A percentile compares a stretch with the other conserved stretches of the same genome.
phyloP scores from a whole-genome alignment of 2,888 invertebrate genomes.

The Imbricaverruca yamaguchii region DNA sequence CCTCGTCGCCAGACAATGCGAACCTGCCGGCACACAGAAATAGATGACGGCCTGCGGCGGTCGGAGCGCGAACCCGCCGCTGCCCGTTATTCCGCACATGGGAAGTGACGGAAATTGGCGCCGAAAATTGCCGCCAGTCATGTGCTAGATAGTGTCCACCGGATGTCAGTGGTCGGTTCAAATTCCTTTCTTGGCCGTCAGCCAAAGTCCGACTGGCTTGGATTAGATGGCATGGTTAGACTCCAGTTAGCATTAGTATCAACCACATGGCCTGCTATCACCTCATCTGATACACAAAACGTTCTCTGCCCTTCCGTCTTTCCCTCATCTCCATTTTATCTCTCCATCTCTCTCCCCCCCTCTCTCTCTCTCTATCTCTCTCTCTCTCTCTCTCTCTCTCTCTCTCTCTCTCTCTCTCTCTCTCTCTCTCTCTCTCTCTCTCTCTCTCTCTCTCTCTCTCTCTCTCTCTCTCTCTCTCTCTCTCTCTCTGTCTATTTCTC shows the following conservation, averaged over 20 bases:
- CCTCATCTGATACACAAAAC: too few species aligned
- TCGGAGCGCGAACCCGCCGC: background rate
- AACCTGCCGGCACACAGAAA: background rate
- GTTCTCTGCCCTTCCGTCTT: background rate
- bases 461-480: background rate
- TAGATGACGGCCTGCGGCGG: background rate
- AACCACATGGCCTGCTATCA: too few species aligned
- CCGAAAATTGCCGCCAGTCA: background rate
- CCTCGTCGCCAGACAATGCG: background rate
- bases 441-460: constrained; percentile 3
- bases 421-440: background rate
- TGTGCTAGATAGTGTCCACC: too few species aligned
- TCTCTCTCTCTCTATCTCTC: constrained; percentile 1
- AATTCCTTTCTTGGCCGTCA: too few species aligned
- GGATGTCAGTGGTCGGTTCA: too few species aligned
- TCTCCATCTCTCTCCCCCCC: too few species aligned
- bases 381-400: constrained; percentile 10
- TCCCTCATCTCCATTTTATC: background rate
- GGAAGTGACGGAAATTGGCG: background rate
- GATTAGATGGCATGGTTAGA: background rate
- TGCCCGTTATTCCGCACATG: background rate
- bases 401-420: background rate
- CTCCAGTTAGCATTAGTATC: background rate
- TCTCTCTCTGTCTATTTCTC: background rate
- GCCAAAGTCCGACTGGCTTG: too few species aligned